Evolutionary conservation across 2,888 invertebrate genomes (phyloP), one percentile per base, ranked within the genome.

Genomic region (Cheilosia variabilis): DNA sequence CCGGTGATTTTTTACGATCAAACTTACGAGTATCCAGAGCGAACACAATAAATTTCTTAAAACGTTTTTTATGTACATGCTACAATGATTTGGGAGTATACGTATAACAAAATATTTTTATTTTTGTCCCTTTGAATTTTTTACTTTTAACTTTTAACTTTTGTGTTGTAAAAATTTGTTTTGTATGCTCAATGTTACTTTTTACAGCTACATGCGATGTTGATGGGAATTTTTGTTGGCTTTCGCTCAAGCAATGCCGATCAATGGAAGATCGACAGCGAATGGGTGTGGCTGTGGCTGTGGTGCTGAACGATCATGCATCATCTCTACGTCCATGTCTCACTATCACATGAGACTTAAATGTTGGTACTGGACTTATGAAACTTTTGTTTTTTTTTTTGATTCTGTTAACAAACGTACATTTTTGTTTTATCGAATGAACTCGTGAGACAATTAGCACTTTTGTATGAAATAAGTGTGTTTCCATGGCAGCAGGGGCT

Each of bases 1-100:
- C 76, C 55, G 27, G 75, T 81, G 66, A 77, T 72, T 81, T 86
- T 86, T 86, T 81, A 86, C 76, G 80, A 86, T 86, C 80, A 66
- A 73, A 86, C 80, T 52, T 52, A 52, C 52, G 52, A 27, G 69
- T 86, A 81, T 86, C 76, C 72, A 86, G 86, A 86, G 80, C 86
- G 86, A 77, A 58, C 63, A 72, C 77, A 81, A 86, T 86, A 86
- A 86, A 81, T 86, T 81, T 72, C 76, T 86, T 86, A 86, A 86
- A 86, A 86, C 81, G 86, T 86, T 86, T 86, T 86, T 86, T 86
- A 86, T 86, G 86, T 86, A 7, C 31, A 31, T 9, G 31, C 1
- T 9, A 80, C 69, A 34, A 73, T 81, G 41, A 69, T 79, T 71
- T 41, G 60, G 65, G 66, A 62, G 68, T 62, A 22, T 2, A 22